Evolutionary conservation across 2,113 vertebrate genomes (phyloP).

Genomic region (Oreochromis niloticus): DNA sequence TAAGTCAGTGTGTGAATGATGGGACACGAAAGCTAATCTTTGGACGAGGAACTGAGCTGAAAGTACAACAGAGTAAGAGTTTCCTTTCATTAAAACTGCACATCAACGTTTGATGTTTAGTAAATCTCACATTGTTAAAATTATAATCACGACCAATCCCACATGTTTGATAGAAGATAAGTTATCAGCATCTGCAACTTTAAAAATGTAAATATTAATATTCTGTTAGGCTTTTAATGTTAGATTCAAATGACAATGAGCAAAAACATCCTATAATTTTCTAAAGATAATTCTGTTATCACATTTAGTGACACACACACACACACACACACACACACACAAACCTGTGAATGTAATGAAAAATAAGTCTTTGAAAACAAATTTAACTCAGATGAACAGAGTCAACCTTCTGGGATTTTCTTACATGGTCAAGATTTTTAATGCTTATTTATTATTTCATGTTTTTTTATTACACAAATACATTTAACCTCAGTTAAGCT

Average conservation of each 20-base stretch:
- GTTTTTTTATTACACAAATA: background rate
- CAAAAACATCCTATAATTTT: rapidly evolving
- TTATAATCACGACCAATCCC: rapidly evolving
- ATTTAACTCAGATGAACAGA: background rate
- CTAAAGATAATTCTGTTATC: rapidly evolving
- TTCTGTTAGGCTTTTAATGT: background rate
- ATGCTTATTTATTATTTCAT: background rate
- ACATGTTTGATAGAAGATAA: rapidly evolving
- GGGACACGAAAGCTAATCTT: background rate
- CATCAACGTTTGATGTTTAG: rapidly evolving
- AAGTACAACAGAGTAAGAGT: background rate
- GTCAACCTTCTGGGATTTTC: background rate
- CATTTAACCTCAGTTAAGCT: rapidly evolving
- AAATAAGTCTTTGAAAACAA: background rate
- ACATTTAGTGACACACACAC: background rate
- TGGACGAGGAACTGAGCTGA: background rate
- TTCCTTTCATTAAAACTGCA: rapidly evolving
- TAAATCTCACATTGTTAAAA: rapidly evolving
- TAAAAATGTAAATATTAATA: rapidly evolving
- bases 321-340: too few species aligned
- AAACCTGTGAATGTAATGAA: background rate
- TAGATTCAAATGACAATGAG: background rate
- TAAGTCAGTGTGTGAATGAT: background rate
- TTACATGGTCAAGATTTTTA: background rate
- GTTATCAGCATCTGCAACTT: rapidly evolving